Conservation (phyloP, 2,797 vertebrate genomes). For the Podargus strigoides region DNA sequence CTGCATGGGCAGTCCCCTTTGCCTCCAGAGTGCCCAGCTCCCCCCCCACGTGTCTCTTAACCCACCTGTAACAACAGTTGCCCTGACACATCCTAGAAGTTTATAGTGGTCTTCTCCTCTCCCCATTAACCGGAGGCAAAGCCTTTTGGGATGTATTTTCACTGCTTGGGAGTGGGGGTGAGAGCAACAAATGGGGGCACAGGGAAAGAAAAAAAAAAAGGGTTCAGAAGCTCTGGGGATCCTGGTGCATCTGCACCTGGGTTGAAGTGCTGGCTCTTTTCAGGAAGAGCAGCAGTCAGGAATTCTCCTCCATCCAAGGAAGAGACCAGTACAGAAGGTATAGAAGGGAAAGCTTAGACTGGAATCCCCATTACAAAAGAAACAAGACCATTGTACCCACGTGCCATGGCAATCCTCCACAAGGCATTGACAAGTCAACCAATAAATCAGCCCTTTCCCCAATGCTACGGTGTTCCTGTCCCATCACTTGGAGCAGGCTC, state of each 20-base stretch:
- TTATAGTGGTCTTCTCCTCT: neutral
- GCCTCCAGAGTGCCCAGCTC: neutral
- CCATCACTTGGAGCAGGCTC: neutral
- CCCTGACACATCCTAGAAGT: neutral
- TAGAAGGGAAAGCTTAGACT: neutral
- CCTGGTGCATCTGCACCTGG: neutral
- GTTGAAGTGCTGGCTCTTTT: neutral
- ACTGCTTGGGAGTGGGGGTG: neutral
- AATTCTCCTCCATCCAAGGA: neutral
- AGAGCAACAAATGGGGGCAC: neutral
- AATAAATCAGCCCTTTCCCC: neutral
- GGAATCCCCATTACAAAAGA: neutral
- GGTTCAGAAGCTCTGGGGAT: neutral
- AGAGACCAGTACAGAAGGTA: neutral
- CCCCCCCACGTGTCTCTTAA: neutral
- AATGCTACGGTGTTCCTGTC: rapidly evolving
- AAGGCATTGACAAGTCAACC: neutral
- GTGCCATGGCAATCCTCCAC: rapidly evolving
- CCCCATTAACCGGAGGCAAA: neutral
- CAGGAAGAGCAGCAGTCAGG: neutral
- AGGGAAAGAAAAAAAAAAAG: neutral
- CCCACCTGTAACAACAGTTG: neutral
- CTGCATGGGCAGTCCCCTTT: neutral
- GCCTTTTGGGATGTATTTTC: neutral
- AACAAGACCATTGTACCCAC: neutral